Evolutionary conservation across 2,113 vertebrate species (phyloP).

Genomic region (Ptychochromis oligacanthus): DNA sequence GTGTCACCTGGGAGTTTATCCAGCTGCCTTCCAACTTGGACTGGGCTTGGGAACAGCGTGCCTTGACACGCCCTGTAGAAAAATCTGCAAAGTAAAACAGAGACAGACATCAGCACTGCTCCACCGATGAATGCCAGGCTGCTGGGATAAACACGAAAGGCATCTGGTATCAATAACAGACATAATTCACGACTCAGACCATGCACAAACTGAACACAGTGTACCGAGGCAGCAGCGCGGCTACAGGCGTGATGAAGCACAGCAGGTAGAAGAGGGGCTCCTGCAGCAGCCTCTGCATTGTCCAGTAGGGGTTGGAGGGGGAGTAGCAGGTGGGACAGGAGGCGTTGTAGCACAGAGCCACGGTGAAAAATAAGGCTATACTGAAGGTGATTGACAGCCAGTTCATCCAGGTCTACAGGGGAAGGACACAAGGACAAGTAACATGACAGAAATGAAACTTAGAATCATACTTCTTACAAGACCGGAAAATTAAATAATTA

Average conservation of each 20-base stretch:
- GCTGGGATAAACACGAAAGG: slow-evolving; percentile 36
- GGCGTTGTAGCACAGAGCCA: slow-evolving; percentile 91
- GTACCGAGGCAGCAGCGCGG: slow-evolving; percentile 93
- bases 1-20: slow-evolving; percentile 77
- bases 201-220: not conserved
- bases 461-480: too few species aligned
- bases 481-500: too few species aligned
- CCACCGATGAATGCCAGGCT: not conserved
- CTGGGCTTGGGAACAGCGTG: slow-evolving; percentile 87
- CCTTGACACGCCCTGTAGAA: slow-evolving; percentile 92
- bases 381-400: slow-evolving; percentile 91
- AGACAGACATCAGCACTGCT: slow-evolving; percentile 15
- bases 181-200: not conserved
- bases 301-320: slow-evolving; percentile 97
- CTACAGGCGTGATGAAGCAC: slow-evolving; percentile 86
- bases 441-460: not conserved
- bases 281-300: slow-evolving; percentile 88
- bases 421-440: not conserved
- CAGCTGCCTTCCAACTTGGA: slow-evolving; percentile 89
- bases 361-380: slow-evolving; percentile 86
- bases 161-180: slow-evolving; percentile 44
- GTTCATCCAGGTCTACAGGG: slow-evolving; percentile 93
- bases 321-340: slow-evolving; percentile 91
- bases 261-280: slow-evolving; percentile 93
- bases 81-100: slow-evolving; percentile 80